Evolutionary conservation across 2,888 invertebrate species (phyloP), one percentile per base, ranked within the genome.

Genomic region (Camptogramma bilineatum): DNA sequence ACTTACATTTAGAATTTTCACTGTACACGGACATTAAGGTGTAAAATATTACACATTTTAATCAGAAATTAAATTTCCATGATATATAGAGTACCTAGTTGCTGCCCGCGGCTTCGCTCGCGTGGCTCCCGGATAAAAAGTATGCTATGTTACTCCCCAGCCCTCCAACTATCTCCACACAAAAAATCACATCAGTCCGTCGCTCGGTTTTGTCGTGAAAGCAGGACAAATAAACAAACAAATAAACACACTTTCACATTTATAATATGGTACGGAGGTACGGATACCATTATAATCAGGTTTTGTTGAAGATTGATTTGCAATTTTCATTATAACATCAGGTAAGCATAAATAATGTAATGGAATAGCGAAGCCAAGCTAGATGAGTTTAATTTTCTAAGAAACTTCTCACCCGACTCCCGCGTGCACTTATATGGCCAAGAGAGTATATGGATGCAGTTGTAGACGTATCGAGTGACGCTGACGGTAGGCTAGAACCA

Each of bases 321-420:
- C 31, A 51, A 51, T 24, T 54, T 50, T 57, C 48, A 50, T 61
- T 44, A 53, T 34, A 50, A 47, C 31, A 59, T 61, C 52, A 56
- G 47, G 55, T 60, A 48, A 52, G 47, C 52, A 52, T 47, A 54
- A 52, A 60, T 50, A 56, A 24, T 42, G 50, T 48, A 61, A 57
- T 57, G 13, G 44, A 21, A 64, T 60, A 54, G 21, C 17, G 17
- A 31, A 56, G 50, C 21, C 39, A 28, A 52, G 54, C 50, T 56
- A 61, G 56, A 46, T 24, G 44, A 17, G 44, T 61, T 47, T 28
- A 39, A 59, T 57, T 61, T 65, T 61, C 65, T 61, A 10, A 46
- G 65, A 65, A 65, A 61, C 65, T 56, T 56, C 61, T 42, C 61
- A 48, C 56, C 52, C 47, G 46, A 42, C 55, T 50, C 50, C 42